Base-by-base conservation (phyloP, 2,797 vertebrate genomes). In the Gambusia yucatana region DNA sequence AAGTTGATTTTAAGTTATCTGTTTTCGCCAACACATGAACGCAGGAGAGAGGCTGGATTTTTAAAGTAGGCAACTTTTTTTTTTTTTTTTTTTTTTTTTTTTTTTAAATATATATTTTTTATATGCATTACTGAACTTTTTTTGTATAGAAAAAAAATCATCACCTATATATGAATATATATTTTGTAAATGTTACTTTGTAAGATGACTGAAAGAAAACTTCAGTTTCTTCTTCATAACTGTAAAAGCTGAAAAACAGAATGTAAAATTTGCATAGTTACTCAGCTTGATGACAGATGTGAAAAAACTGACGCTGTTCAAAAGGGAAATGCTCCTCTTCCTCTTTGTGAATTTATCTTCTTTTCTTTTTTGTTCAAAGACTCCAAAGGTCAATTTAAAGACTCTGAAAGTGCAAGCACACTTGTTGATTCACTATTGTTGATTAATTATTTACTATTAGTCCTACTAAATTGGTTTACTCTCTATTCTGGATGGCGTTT, bases 91-190 rank as follows among this genome's bases (percentile, higher is more conserved):
- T 46, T 13, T 47, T 13, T 47, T 1, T 48, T 55, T 55, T 25
- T 55, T 8, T 9, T 2, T 5, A 59, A 2, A 59, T 59, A 59
- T 82, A 41, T 67, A 39, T 89, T 92, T 65, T 91, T 94, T 94
- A 93, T 92, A 82, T 91, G 91, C 70, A 81, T 41, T 59, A 67
- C 52, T 90, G 63, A 81, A 82, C 87, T 75, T 89, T 91, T 36
- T 91, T 93, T 94, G 74, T 93, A 91, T 89, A 88, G 84, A 82
- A 76, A 88, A 83, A 82, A 76, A 61, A 72, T 65, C 1, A 77
- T 82, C 79, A 84, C 77, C 28, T 75, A 50, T 55, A 70, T 72
- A 7, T 85, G 25, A 55, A 55, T 55, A 69, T 72, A 5, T 87
- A 69, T 87, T 79, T 85, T 82, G 86, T 87, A 74, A 81, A 59